These are phyloP conservation scores for Apostichopus japonicus DNA, from an alignment of 35 echinoderm and acorn worm genomes.

Conservation along the genomic window DNA sequence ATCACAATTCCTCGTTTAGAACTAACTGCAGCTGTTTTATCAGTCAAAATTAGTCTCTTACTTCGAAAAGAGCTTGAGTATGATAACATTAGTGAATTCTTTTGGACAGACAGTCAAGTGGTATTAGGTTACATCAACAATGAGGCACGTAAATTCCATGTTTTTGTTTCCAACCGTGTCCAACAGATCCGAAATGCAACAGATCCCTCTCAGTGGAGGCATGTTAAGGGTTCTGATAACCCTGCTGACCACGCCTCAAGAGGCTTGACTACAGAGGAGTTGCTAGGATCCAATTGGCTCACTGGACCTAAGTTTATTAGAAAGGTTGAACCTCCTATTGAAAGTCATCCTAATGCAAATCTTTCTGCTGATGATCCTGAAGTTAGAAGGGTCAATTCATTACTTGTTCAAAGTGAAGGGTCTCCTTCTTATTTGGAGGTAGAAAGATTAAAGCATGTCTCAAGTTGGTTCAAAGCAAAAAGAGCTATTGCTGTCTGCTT, in stretches of 20 bases:
- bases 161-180: constrained; percentile 69
- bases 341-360: too few relatives aligned
- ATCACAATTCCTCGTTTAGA: constrained; percentile 55
- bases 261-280: constrained; percentile 22
- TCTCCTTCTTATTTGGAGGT: constrained; percentile 2
- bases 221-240: constrained; percentile 47
- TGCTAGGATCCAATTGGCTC: constrained; percentile 24
- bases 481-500: constrained; percentile 8
- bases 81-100: background rate
- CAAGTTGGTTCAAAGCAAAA: background rate
- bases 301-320: constrained; percentile 61
- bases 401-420: background rate
- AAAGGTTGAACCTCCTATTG: background rate
- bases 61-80: constrained; percentile 49
- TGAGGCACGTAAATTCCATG: constrained; percentile 64
- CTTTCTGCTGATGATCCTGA: background rate
- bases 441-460: background rate
- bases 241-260: constrained; percentile 59
- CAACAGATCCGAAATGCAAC: constrained; percentile 51
- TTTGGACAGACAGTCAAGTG: constrained; percentile 64
- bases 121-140: constrained; percentile 74
- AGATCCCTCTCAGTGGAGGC: constrained; percentile 61
- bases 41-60: constrained; percentile 42
- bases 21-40: constrained; percentile 37
- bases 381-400: background rate